Conservation (phyloP, 2,113 vertebrate genomes). For the Amphilophus citrinellus region DNA sequence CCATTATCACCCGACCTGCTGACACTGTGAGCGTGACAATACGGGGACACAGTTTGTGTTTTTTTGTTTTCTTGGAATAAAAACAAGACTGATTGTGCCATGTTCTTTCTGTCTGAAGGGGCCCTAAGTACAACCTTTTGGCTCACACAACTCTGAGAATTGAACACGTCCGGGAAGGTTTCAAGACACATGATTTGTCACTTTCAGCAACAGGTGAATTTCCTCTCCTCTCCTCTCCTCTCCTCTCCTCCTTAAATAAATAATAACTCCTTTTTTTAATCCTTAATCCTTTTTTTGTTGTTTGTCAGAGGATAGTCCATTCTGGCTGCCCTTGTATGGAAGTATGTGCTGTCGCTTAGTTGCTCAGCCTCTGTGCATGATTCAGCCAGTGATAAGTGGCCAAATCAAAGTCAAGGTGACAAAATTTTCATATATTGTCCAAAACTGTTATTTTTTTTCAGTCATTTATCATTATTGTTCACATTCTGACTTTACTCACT, state of each 20-base stretch:
- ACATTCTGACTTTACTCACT: not conserved
- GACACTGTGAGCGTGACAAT: constrained; percentile 48
- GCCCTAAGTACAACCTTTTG: constrained; percentile 87
- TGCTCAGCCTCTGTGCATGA: constrained; percentile 89
- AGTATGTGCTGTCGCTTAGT: constrained; percentile 88
- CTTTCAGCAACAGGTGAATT: constrained; percentile 81
- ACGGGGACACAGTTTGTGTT: not conserved
- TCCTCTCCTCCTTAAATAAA: not conserved
- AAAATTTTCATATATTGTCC: not conserved
- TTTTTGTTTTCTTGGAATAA: not conserved
- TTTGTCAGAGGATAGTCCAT: constrained; percentile 84
- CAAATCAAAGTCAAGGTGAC: constrained; percentile 71
- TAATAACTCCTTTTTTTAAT: not conserved
- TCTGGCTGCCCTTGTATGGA: constrained; percentile 90
- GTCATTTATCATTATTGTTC: constrained; percentile 2
- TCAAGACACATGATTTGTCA: constrained; percentile 88
- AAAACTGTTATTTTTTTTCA: not conserved
- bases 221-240: not conserved
- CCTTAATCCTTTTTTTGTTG: not conserved
- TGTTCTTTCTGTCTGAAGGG: constrained; percentile 70
- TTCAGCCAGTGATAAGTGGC: constrained; percentile 75
- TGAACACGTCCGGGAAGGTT: constrained; percentile 83
- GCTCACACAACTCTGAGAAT: constrained; percentile 85
- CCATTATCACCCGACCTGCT: constrained; percentile 36
- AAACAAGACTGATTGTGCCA: not conserved